Evolutionary conservation across 2,797 vertebrate species (phyloP), one percentile per base, ranked within the genome.

Genomic region (Coracias cyanogaster): DNA sequence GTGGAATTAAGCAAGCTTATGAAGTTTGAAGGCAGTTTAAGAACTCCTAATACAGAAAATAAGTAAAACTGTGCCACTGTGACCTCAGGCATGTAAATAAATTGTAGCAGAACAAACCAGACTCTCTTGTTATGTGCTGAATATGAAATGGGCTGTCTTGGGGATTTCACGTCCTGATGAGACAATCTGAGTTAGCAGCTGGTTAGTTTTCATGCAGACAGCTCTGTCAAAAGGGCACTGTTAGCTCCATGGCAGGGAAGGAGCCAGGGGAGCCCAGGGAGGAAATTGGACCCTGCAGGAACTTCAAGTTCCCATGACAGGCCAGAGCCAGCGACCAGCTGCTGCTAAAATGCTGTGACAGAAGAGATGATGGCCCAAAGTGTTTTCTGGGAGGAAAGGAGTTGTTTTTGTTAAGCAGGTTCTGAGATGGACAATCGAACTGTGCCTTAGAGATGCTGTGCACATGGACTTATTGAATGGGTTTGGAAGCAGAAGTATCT

Each of bases 391-490:
- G 39, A 49, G 46, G 4, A 86, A 80, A 54, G 9, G 46, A 7
- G 16, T 22, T 61, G 45, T 3, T 88, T 95, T 81, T 57, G 45
- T 52, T 17, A 12, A 49, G 33, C 51, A 60, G 20, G 43, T 37
- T 55, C 79, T 17, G 51, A 86, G 62, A 41, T 6, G 58, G 49
- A 61, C 29, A 37, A 33, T 20, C 48, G 72, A 52, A 46, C 4
- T 1, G 0, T 79, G 71, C 35, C 66, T 73, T 62, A 3, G 16
- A n/a, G 65, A 16, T 1, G 1, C 13, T 21, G 31, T 7, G 9
- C 0, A 0, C 33, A 45, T 8, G 43, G 29, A 45, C 16, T 9
- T 45, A 2, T 4, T 41, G 28, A 12, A 3, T 3, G 8, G n/a
- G 29, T 12, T 78, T 51, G 24, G 57, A 71, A 57, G 76, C 29